Conservation (phyloP, 1,140 invertebrate genomes). For the Heliconius nattereri region DNA sequence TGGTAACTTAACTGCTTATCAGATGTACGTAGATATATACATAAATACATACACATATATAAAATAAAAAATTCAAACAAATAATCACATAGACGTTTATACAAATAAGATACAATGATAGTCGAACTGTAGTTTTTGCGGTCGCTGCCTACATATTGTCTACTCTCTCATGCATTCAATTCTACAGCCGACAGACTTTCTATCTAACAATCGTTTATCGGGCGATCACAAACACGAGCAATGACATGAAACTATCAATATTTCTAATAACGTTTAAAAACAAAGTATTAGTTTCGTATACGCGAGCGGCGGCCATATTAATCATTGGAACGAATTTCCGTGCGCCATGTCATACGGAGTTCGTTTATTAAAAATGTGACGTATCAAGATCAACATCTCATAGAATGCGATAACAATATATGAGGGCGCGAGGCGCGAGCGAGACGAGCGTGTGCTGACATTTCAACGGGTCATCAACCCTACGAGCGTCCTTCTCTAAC, state of each 20-base stretch:
- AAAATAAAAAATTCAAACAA: conserved; percentile 44
- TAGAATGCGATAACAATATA: conserved; percentile 62
- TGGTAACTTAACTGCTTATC: conserved; percentile 29
- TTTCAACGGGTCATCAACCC: conserved; percentile 80
- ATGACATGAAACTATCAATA: conserved; percentile 81
- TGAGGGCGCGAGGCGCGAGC: conserved; percentile 47
- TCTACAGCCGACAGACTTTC: conserved; percentile 70
- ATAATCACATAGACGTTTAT: conserved; percentile 48
- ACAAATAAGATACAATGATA: conserved; percentile 49
- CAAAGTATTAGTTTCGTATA: conserved; percentile 77
- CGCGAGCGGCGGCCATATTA: conserved; percentile 73
- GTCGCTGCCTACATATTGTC: conserved; percentile 59
- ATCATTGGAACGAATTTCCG: conserved; percentile 80
- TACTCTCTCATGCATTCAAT: conserved; percentile 63
- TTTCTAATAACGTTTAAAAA: conserved; percentile 80
- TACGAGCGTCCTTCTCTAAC: conserved; percentile 77
- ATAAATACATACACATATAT: background rate
- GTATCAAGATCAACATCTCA: conserved; percentile 81
- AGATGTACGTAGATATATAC: conserved; percentile 21
- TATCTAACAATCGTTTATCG: conserved; percentile 75
- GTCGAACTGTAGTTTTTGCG: conserved; percentile 46
- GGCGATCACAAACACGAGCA: conserved; percentile 73
- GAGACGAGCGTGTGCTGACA: conserved; percentile 72
- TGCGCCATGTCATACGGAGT: conserved; percentile 79
- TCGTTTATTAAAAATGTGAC: conserved; percentile 82